Base-by-base conservation (phyloP, 2,113 vertebrate genomes). In the Cheirogaleus medius region DNA sequence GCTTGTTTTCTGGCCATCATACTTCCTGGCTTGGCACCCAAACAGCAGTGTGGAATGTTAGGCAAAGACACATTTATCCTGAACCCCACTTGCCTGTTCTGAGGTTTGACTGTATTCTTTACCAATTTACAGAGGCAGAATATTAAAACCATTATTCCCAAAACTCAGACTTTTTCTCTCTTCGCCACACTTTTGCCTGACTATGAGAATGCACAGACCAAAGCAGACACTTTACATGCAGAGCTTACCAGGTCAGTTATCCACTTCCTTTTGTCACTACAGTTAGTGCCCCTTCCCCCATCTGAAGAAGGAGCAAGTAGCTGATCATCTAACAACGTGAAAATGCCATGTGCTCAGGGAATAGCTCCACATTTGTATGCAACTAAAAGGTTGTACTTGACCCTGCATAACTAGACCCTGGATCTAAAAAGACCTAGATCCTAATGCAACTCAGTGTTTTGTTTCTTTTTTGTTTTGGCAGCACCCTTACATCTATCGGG, bases 401-500 rank as follows among this genome's bases (percentile, higher is more conserved):
- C 49, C 54, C 78, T 54, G 14, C 5, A 17, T n/a, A 37, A 44
- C 18, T 20, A 56, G 52, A 63, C 39, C 9, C 66, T 91, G 21
- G 20, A 37, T 68, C 32, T 83, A 34, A 82, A 82, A 73, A 44
- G 49, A 54, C 20, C 27, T 34, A 47, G 60, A 60, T 58, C 20
- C 66, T 29, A 13, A 63, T 37, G 47, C 52, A 23, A 64, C 81
- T 91, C 76, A 91, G 84, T 34, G 20, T n/a, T n/a, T n/a, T 84
- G 69, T 91, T 77, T 82, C 71, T 77, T 66, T 95, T 94, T 98
- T 99, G 91, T 98, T 97, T 98, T 97, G 96, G 18, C 97, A 99
- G 99, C 99, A 99, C 95, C 99, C 99, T 2, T 99, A 99, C 95
- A 98, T 99, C 97, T 99, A 98, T 97, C 99, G 99, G 34, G 97